Conservation (phyloP, 2,113 vertebrate species). For the Danio rerio region GRCz12tu NC_133199.1:20552501-20553000, state of each 20-base stretch:
- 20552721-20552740: too few relatives aligned
- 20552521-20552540: not conserved
- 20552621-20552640: not conserved
- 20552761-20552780: too few relatives aligned
- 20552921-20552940: not conserved
- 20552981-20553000: conserved; percentile 98
- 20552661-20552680: not conserved
- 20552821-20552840: too few relatives aligned
- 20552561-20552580: not conserved
- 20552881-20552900: conserved; percentile 6
- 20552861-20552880: not conserved
- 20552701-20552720: not conserved
- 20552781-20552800: too few relatives aligned
- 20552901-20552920: not conserved
- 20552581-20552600: not conserved
- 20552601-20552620: not conserved
- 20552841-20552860: not conserved
- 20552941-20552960: not conserved
- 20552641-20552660: not conserved
- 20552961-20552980: conserved; percentile 54
- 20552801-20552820: too few relatives aligned
- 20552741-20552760: too few relatives aligned
- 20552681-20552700: not conserved
- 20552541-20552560: not conserved
- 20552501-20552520: not conserved